Percentiles rank a stretch among this genome's conserved stretches.
Evolutionary conservation across 1,140 invertebrate species (phyloP).

Genomic region (Drosophila dunni): DNA sequence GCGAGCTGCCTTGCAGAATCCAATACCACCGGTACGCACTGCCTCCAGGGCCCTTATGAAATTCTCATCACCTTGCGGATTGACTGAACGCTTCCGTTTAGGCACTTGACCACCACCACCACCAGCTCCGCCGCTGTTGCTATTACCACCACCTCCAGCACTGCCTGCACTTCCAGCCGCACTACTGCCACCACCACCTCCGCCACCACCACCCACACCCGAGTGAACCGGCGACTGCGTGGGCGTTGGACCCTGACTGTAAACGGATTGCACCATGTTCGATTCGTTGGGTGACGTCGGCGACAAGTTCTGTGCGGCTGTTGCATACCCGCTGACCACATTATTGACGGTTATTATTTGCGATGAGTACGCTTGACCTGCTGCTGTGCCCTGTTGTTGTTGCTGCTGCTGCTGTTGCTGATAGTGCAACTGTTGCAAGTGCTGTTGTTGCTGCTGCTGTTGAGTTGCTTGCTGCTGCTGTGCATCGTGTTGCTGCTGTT

Average conservation of each 20-base stretch:
- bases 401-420: constrained; percentile 71
- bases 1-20: constrained; percentile 92
- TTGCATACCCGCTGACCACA: constrained; percentile 80
- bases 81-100: constrained; percentile 88
- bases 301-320: constrained; percentile 80
- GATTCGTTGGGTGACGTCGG: constrained; percentile 84
- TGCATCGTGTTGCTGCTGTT: constrained; percentile 73
- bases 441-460: constrained; percentile 79
- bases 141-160: constrained; percentile 46
- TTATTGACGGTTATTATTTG: constrained; percentile 84
- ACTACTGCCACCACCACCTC: constrained; percentile 42
- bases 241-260: constrained; percentile 83
- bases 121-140: constrained; percentile 31
- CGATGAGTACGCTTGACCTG: constrained; percentile 76
- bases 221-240: constrained; percentile 81
- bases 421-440: constrained; percentile 67
- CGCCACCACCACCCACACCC: constrained; percentile 45
- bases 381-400: constrained; percentile 56
- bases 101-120: constrained; percentile 80
- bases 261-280: constrained; percentile 84
- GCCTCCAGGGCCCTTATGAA: constrained; percentile 91
- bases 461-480: constrained; percentile 76
- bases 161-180: constrained; percentile 46
- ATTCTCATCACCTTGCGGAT: constrained; percentile 91
- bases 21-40: constrained; percentile 92